Conservation (phyloP, 2,888 invertebrate species). For the Stenolophus ochropezus region DNA sequence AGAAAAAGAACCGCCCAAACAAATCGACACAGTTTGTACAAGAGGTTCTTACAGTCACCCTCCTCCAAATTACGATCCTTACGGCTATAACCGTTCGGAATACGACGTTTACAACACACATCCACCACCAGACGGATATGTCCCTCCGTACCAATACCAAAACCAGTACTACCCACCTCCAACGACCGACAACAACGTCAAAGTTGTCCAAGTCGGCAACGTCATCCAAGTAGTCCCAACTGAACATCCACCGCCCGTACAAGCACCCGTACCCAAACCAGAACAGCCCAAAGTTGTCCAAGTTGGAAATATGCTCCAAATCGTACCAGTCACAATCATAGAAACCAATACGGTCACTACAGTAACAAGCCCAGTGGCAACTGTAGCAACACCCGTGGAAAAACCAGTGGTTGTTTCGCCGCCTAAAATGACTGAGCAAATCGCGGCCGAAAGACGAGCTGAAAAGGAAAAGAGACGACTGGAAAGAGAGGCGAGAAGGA, state of each 20-base stretch:
- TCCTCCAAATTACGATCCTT: slow-evolving; percentile 33
- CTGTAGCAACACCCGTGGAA: slow-evolving; percentile 31
- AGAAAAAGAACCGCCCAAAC: slow-evolving; percentile 69
- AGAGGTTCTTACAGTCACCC: slow-evolving; percentile 48
- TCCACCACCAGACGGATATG: slow-evolving; percentile 24
- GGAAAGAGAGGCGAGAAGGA: slow-evolving; percentile 70
- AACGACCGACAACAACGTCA: slow-evolving; percentile 55
- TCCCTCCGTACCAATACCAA: slow-evolving; percentile 23
- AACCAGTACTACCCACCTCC: slow-evolving; percentile 39
- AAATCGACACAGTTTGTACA: slow-evolving; percentile 57
- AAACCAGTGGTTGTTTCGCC: slow-evolving; percentile 43
- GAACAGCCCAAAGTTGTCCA: slow-evolving; percentile 70
- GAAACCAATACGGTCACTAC: slow-evolving; percentile 8
- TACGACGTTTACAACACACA: slow-evolving; percentile 56
- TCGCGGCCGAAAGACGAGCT: slow-evolving; percentile 68
- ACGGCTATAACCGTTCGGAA: slow-evolving; percentile 37
- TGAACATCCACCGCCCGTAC: slow-evolving; percentile 67
- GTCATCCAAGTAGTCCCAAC: slow-evolving; percentile 77
- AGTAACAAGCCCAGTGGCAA: neutral
- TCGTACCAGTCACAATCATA: slow-evolving; percentile 74
- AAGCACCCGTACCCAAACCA: slow-evolving; percentile 39
- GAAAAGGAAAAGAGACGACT: slow-evolving; percentile 69
- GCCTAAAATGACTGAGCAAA: slow-evolving; percentile 49
- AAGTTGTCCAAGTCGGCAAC: slow-evolving; percentile 76
- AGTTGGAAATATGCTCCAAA: slow-evolving; percentile 79